Conservation (phyloP, 2,797 vertebrate genomes). For the Gallirallus australis region DNA sequence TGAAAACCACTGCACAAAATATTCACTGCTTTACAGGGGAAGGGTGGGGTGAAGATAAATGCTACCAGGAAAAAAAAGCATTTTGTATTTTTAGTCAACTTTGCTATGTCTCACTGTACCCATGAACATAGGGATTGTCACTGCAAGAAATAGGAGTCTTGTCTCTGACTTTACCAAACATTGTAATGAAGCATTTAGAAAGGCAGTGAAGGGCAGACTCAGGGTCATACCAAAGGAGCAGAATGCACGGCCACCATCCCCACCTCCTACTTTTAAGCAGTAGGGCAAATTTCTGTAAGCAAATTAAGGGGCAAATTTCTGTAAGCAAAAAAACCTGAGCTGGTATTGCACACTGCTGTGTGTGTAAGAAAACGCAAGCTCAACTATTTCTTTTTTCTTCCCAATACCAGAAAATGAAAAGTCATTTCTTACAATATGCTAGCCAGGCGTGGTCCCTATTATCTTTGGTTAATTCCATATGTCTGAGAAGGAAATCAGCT, state of each 20-base stretch:
- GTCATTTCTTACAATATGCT: not conserved
- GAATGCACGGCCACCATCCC: not conserved
- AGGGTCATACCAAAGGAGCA: not conserved
- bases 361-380: not conserved
- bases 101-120: not conserved
- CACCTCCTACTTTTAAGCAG: not conserved
- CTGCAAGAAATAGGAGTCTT: not conserved
- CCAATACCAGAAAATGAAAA: not conserved
- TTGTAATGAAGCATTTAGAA: not conserved
- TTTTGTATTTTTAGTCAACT: not conserved
- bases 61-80: not conserved
- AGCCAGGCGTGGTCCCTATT: not conserved
- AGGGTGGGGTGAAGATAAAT: not conserved
- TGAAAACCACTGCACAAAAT: not conserved
- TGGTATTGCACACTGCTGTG: too few species aligned
- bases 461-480: slow-evolving; percentile 3
- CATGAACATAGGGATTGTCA: not conserved
- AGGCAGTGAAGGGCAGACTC: not conserved
- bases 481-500: slow-evolving; percentile 57
- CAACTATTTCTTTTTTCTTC: not conserved
- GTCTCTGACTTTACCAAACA: not conserved
- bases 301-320: not conserved
- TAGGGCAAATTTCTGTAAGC: not conserved
- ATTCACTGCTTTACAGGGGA: not conserved
- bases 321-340: not conserved